phyloP scores from a whole-genome alignment of 2,113 vertebrate species.

The Pachycephala philippinensis region DNA sequence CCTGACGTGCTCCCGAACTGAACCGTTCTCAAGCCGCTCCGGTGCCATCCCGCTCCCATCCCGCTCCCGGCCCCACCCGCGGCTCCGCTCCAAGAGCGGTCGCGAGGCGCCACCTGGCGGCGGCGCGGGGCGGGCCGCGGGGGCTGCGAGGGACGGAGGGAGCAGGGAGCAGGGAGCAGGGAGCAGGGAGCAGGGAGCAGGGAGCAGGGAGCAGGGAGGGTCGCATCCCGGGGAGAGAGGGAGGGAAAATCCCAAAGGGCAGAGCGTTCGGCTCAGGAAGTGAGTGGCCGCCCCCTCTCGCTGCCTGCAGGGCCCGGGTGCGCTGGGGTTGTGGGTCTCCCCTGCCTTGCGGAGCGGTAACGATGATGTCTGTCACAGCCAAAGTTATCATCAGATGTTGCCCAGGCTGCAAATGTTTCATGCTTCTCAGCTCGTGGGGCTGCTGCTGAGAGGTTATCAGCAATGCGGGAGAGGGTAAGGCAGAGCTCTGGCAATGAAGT shows the following conservation, averaged over 20 bases:
- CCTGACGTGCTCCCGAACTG: not conserved
- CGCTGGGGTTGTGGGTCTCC: not conserved
- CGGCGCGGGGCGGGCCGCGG: accelerated
- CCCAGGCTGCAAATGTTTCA: not conserved
- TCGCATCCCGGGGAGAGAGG: accelerated
- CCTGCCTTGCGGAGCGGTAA: not conserved
- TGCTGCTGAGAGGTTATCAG: not conserved
- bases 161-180: not conserved
- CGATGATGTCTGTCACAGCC: not conserved
- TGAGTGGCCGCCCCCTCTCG: not conserved
- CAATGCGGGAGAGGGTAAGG: not conserved
- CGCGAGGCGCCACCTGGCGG: conserved; percentile 63
- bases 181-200: not conserved
- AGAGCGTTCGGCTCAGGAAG: not conserved
- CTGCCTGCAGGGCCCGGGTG: not conserved
- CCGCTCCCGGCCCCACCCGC: not conserved
- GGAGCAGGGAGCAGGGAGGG: not conserved
- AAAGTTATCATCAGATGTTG: not conserved
- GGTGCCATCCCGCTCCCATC: not conserved
- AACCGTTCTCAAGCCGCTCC: not conserved
- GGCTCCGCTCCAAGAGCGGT: not conserved
- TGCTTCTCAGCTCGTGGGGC: not conserved
- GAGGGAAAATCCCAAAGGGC: not conserved
- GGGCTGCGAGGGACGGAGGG: accelerated
- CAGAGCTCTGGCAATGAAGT: not conserved